Evolutionary conservation across 1,140 invertebrate species (phyloP).

Genomic region (Pteromalus puparum): DNA sequence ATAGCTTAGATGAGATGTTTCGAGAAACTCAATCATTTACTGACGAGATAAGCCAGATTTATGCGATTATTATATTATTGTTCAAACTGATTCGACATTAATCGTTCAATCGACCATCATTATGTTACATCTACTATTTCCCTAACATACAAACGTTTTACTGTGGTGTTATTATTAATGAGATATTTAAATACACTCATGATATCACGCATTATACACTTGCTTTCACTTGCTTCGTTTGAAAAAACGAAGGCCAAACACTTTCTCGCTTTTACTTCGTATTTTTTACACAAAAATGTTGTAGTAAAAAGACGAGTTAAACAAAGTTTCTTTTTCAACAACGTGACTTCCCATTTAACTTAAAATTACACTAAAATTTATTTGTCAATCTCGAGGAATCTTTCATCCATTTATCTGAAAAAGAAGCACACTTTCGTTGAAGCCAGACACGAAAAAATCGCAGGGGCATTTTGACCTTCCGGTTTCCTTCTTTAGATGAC

Average conservation of each 20-base stretch:
- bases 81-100: constrained; percentile 41
- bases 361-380: constrained; percentile 49
- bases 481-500: neutral
- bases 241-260: constrained; percentile 39
- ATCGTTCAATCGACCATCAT: constrained; percentile 44
- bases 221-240: constrained; percentile 30
- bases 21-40: constrained; percentile 36
- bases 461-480: neutral
- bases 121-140: constrained; percentile 51
- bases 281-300: constrained; percentile 47
- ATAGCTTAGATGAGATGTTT: constrained; percentile 38
- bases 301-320: constrained; percentile 43
- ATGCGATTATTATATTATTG: constrained; percentile 42
- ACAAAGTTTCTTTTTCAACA: constrained; percentile 37
- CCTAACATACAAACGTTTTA: constrained; percentile 53
- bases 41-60: constrained; percentile 43
- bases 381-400: constrained; percentile 31
- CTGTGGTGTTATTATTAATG: constrained; percentile 59
- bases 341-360: constrained; percentile 38
- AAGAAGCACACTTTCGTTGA: constrained; percentile 48
- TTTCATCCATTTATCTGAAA: neutral
- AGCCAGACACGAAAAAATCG: constrained; percentile 36
- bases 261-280: constrained; percentile 39
- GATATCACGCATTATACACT: constrained; percentile 59
- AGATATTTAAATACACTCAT: constrained; percentile 59